Percentiles rank a stretch among this genome's conserved stretches.
Evolutionary conservation across 2,888 invertebrate genomes (phyloP).

Genomic region (Scaptodrosophila latifasciaeformis): DNA sequence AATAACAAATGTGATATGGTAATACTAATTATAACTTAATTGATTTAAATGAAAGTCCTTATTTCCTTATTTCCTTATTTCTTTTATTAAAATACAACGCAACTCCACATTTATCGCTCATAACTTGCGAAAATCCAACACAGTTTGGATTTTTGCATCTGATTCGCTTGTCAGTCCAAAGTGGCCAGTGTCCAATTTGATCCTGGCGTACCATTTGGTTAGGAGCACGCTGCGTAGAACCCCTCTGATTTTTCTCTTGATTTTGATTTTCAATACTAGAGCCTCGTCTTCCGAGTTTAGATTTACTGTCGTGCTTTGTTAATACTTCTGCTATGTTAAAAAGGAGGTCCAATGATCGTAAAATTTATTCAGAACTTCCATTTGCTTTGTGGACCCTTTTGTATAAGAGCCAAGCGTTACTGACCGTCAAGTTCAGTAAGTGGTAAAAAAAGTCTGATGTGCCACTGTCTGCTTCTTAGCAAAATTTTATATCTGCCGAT

Average conservation of each 20-base stretch:
- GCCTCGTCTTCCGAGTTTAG: neutral
- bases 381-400: neutral
- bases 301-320: neutral
- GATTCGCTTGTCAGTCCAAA: too few species aligned
- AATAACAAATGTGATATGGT: too few species aligned
- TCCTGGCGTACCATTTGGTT: slow-evolving; percentile 32
- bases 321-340: neutral
- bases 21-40: too few species aligned
- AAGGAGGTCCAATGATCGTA: neutral
- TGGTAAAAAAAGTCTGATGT: slow-evolving; percentile 7
- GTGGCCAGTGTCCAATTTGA: neutral
- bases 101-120: too few species aligned
- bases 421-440: slow-evolving; percentile 6
- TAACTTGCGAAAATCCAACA: too few species aligned
- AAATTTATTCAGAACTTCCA: neutral
- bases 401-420: slow-evolving; percentile 7
- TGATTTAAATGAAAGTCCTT: too few species aligned
- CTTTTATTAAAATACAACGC: too few species aligned
- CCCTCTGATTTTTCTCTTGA: slow-evolving; percentile 17
- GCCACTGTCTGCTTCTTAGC: slow-evolving; percentile 9
- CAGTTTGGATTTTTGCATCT: too few species aligned
- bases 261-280: neutral
- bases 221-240: slow-evolving; percentile 36
- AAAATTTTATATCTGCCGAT: slow-evolving; percentile 13
- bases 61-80: too few species aligned